phyloP scores from a whole-genome alignment of 2,797 vertebrate genomes.

The Nyctalus aviator region DNA sequence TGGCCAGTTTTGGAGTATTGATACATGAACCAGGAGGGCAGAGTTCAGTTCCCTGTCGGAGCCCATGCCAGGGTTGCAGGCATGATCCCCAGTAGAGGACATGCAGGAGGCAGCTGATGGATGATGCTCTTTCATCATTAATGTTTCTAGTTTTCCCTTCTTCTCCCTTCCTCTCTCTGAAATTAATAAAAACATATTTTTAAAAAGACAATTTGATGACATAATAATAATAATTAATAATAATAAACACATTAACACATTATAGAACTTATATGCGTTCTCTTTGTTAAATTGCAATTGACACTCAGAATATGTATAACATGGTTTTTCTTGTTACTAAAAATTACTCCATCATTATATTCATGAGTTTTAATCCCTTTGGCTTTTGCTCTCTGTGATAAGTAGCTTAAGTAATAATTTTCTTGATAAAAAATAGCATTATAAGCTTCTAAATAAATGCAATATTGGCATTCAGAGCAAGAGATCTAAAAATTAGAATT shows the following conservation, averaged over 20 bases:
- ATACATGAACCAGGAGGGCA: too few species aligned
- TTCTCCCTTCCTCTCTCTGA: too few species aligned
- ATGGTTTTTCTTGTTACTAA: slow-evolving; percentile 8
- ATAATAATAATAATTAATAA: too few species aligned
- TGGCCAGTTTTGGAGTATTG: too few species aligned
- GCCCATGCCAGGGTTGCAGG: too few species aligned
- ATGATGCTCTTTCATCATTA: too few species aligned
- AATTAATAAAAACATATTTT: too few species aligned
- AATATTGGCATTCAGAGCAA: slow-evolving; percentile 15
- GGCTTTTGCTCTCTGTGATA: slow-evolving; percentile 32
- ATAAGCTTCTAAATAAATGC: slow-evolving; percentile 19
- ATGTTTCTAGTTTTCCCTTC: too few species aligned
- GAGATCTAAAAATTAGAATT: slow-evolving; percentile 22
- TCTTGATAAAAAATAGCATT: not conserved
- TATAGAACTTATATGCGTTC: not conserved
- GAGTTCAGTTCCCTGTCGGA: too few species aligned
- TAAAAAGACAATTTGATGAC: too few species aligned
- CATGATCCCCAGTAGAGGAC: too few species aligned
- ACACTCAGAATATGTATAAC: not conserved
- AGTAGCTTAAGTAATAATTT: slow-evolving; percentile 42
- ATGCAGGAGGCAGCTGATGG: too few species aligned
- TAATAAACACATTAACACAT: not conserved
- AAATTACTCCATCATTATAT: not conserved
- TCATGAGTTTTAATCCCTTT: not conserved
- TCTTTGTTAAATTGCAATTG: not conserved